Base-by-base conservation (phyloP, 2,797 vertebrate genomes). In the Poecilia velifera region DNA sequence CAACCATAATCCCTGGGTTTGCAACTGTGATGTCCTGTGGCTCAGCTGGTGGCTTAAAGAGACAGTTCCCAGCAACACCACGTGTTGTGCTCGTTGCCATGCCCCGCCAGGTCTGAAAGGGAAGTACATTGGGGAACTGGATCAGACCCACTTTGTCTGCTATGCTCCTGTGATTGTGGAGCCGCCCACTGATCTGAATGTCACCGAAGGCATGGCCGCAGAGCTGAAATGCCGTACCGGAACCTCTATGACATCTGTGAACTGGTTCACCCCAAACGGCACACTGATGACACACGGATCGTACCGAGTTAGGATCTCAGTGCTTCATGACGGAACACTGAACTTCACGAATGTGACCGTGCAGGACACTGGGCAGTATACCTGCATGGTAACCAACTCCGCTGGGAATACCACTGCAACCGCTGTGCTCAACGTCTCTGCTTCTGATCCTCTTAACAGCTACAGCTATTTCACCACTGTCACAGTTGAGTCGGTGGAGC, bases 301-400 rank as follows among this genome's bases (percentile, higher is more conserved):
- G 0, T 99, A 99, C 92, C 95, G 98, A 55, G 98, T 99, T 39
- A 90, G 98, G 51, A 99, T 99, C 90, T 98, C 98, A 0, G 98
- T 99, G 41, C 93, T 99, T 79, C 98, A 99, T 64, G 98, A 99
- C 6, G 98, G 98, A 41, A 99, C 98, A 0, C 95, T 99, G 82
- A 99, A 99, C 91, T 99, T 99, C 94, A 99, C 98, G 89, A 99
- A 99, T 34, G 98, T 99, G 86, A 99, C 98, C 0, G 97, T 99
- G 93, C 98, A 99, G 88, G 98, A 99, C 92, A 98, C 98, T 0
- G 98, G 98, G 6, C 97, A 98, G 79, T 99, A 99, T 93, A 99
- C 98, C 18, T 99, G 98, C 93, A 98, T 99, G 97, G 98, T 99
- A 73, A 98, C 97, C 93, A 99, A 99, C 94, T 98, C 98, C 0